phyloP scores from a whole-genome alignment of 2,797 vertebrate species.

The Propithecus perrieri region DNA sequence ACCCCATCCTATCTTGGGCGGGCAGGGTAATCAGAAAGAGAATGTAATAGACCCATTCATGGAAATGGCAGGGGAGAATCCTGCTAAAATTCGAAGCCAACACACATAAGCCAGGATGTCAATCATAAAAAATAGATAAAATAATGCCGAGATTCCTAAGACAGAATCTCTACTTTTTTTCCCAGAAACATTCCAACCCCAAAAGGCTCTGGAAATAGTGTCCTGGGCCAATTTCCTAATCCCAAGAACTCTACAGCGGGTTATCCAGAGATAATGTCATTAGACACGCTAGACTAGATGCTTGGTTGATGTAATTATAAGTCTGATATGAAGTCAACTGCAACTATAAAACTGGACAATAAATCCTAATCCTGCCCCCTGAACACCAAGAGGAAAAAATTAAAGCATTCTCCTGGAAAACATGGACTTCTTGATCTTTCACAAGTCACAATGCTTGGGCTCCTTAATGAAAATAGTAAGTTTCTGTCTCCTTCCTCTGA shows the following conservation, averaged over 20 bases:
- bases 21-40: not conserved
- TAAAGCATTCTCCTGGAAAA: not conserved
- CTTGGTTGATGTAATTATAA: not conserved
- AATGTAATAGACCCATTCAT: constrained; percentile 21
- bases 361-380: not conserved
- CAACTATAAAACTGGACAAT: not conserved
- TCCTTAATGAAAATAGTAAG: not conserved
- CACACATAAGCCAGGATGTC: not conserved
- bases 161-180: not conserved
- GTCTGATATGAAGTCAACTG: not conserved
- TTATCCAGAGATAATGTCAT: not conserved
- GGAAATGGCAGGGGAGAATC: not conserved
- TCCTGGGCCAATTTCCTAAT: constrained; percentile 29
- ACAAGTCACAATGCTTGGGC: not conserved
- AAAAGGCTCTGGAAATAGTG: constrained; percentile 22
- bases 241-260: not conserved
- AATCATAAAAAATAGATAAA: not conserved
- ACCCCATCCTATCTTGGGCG: not conserved
- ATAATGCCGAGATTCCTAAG: constrained; percentile 3
- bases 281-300: not conserved
- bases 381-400: not conserved
- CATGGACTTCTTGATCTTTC: not conserved
- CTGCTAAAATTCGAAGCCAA: constrained; percentile 42
- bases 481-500: not conserved
- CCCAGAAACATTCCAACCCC: not conserved